Percentiles rank a stretch among this genome's conserved stretches.
Conservation (phyloP, 2,797 vertebrate genomes). For the Anas capensis region DNA sequence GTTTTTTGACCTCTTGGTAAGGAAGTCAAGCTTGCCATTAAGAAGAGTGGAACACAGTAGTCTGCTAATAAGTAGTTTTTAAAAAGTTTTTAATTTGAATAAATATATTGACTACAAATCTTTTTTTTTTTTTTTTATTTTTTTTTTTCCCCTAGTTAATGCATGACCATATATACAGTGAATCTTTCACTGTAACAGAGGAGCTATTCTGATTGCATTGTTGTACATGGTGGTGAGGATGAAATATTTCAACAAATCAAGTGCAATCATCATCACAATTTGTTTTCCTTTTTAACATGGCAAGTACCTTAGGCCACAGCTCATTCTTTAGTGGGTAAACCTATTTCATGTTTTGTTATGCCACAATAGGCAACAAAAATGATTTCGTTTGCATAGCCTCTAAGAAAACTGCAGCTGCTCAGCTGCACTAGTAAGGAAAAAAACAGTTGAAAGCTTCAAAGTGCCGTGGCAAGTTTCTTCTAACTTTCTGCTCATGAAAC, state of each 20-base stretch:
- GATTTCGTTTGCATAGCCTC: slow-evolving; percentile 27
- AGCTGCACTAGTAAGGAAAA: not conserved
- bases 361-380: slow-evolving; percentile 58
- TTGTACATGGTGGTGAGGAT: not conserved
- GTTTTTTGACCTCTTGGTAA: not conserved
- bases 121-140: too few relatives aligned
- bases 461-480: not conserved
- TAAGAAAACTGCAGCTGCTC: slow-evolving; percentile 39
- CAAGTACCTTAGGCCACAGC: slow-evolving; percentile 25
- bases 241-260: slow-evolving; percentile 53
- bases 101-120: not conserved
- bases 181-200: not conserved
- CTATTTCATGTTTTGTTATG: slow-evolving; percentile 22
- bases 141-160: not conserved
- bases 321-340: slow-evolving; percentile 18
- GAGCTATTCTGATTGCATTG: not conserved
- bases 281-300: slow-evolving; percentile 49
- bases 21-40: not conserved
- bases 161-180: not conserved
- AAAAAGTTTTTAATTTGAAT: not conserved
- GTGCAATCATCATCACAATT: slow-evolving; percentile 16
- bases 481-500: slow-evolving; percentile 5
- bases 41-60: not conserved
- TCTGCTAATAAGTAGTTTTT: not conserved
- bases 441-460: slow-evolving; percentile 51